Evolutionary conservation across 2,113 vertebrate species (phyloP).

Genomic region (Oreocharis arfaki): DNA sequence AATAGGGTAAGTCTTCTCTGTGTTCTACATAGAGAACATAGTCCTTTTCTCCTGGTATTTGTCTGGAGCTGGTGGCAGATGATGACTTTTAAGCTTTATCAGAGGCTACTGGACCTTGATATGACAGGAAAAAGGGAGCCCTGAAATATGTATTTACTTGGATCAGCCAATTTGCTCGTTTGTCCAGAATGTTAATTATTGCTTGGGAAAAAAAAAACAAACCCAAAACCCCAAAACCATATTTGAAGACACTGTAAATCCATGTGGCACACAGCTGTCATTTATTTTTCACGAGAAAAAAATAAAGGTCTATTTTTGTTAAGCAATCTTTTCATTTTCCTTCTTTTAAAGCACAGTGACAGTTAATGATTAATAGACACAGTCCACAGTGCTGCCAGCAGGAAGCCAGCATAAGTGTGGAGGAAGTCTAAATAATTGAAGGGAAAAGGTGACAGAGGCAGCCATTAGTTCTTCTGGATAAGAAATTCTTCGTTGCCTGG

Average conservation of each 20-base stretch:
- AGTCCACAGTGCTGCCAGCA: slow-evolving; percentile 47
- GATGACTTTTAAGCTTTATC: background rate
- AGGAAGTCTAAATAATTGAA: slow-evolving; percentile 70
- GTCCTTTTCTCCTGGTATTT: background rate
- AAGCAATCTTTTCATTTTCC: background rate
- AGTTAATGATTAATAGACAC: slow-evolving; percentile 69
- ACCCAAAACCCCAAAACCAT: background rate
- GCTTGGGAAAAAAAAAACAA: background rate
- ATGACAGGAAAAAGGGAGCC: background rate
- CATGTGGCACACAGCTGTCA: background rate
- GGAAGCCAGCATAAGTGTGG: slow-evolving; percentile 35
- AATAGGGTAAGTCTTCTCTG: too few species aligned
- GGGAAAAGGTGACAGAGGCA: slow-evolving; percentile 48
- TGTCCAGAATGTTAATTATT: background rate
- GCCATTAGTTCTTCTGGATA: slow-evolving; percentile 42
- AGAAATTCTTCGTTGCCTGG: slow-evolving; percentile 46
- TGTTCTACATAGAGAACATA: background rate
- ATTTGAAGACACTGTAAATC: background rate
- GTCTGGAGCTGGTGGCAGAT: background rate
- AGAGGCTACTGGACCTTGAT: background rate
- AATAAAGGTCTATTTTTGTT: slow-evolving; percentile 29
- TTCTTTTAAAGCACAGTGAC: slow-evolving; percentile 39
- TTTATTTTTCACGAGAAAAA: background rate
- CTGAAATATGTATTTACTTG: background rate
- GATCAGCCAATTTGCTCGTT: background rate